Conservation (phyloP, 2,888 invertebrate species). For the Seira ritae region DNA sequence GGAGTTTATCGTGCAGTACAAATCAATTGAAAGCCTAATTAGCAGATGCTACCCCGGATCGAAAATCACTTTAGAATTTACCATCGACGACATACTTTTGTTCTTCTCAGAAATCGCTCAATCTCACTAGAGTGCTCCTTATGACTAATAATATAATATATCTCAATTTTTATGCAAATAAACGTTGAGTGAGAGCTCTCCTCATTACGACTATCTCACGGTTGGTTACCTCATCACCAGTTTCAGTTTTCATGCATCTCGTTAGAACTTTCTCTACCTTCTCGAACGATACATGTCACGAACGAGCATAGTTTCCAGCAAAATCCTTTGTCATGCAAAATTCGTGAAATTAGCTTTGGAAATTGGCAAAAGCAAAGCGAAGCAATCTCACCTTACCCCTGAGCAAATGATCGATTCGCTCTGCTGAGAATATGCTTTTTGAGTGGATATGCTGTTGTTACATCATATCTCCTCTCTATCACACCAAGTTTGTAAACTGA, state of each 20-base stretch:
- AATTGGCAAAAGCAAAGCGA: conserved; percentile 5
- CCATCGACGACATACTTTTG: conserved; percentile 94
- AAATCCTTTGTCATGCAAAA: conserved; percentile 6
- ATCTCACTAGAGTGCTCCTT: conserved; percentile 83
- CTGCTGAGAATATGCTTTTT: neutral
- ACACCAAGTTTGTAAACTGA: neutral
- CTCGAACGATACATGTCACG: no score
- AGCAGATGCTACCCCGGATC: conserved; percentile 97
- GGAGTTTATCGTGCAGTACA: conserved; percentile 98
- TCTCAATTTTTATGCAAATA: conserved; percentile 7
- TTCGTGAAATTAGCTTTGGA: neutral
- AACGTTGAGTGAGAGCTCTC: neutral
- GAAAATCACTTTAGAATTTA: conserved; percentile 94
- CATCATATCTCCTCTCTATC: no score
- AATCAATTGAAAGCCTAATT: conserved; percentile 93
- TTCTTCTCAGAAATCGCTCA: conserved; percentile 99
- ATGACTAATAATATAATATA: neutral
- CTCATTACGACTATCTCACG: no score
- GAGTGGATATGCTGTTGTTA: neutral
- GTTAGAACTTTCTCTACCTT: no score
- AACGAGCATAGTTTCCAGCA: neutral
- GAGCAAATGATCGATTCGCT: conserved; percentile 8
- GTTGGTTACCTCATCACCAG: no score
- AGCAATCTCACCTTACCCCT: conserved; percentile 7
- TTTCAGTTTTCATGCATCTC: no score